These are phyloP conservation scores for Cantharis nigra DNA, from an alignment of 2,888 invertebrate genomes.

Conservation along the genomic window DNA sequence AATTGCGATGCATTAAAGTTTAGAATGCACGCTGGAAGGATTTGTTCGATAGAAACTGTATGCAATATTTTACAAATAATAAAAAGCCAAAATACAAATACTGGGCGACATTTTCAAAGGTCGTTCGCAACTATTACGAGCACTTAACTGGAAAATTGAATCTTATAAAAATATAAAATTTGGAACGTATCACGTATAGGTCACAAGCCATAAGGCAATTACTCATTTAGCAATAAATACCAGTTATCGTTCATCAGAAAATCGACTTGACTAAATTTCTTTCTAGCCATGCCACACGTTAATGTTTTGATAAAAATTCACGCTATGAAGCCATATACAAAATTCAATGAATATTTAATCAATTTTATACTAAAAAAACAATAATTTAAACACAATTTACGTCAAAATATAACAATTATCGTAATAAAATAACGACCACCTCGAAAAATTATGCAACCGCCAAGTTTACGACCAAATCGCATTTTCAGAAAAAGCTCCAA, in stretches of 20 bases:
- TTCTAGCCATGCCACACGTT: neutral
- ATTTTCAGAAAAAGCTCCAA: slow-evolving; percentile 2
- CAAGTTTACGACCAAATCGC: neutral
- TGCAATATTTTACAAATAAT: neutral
- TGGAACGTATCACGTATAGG: slow-evolving; percentile 17
- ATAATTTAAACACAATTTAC: neutral
- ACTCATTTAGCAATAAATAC: slow-evolving; percentile 20
- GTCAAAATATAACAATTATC: neutral
- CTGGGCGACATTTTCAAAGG: slow-evolving; percentile 15
- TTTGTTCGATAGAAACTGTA: neutral
- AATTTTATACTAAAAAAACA: neutral
- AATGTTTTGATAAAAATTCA: slow-evolving; percentile 1
- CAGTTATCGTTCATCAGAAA: slow-evolving; percentile 18
- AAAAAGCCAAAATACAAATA: neutral
- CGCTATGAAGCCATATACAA: neutral
- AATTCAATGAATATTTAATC: slow-evolving; percentile 15
- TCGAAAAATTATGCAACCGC: neutral
- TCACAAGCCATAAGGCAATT: slow-evolving; percentile 15
- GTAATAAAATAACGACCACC: neutral
- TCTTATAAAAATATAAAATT: slow-evolving; percentile 14
- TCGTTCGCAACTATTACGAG: slow-evolving; percentile 12
- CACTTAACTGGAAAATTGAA: slow-evolving; percentile 20
- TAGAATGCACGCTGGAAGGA: neutral
- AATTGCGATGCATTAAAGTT: neutral
- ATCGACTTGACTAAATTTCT: slow-evolving; percentile 7